These are phyloP conservation scores for Drosophila pseudotalamancana DNA, from an alignment of 2,888 invertebrate species.

Conservation along the genomic window DNA sequence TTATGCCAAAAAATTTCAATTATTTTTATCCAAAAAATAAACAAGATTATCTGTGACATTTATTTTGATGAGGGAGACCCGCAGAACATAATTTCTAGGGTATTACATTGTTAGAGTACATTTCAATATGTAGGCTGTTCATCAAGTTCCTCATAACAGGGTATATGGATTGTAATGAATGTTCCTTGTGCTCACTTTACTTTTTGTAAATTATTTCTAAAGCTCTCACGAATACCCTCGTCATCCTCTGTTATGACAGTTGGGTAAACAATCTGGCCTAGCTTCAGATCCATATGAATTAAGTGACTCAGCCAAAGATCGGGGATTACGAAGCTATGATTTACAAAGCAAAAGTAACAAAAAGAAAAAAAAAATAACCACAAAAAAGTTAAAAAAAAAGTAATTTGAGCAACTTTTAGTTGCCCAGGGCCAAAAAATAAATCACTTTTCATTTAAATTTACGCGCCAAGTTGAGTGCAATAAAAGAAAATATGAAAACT, in stretches of 20 bases:
- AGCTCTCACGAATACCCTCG: slow-evolving; percentile 32
- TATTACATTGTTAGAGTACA: no score
- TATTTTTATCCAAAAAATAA: no score
- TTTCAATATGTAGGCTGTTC: no score
- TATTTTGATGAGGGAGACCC: not conserved
- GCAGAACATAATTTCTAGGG: no score
- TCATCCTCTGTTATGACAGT: slow-evolving; percentile 44
- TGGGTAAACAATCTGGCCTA: slow-evolving; percentile 19
- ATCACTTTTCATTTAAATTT: slow-evolving; percentile 64
- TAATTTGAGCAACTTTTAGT: slow-evolving; percentile 20
- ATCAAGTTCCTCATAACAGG: slow-evolving; percentile 1
- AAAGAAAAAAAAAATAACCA: slow-evolving; percentile 9
- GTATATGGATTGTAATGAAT: no score
- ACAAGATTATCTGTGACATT: not conserved
- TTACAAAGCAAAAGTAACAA: slow-evolving; percentile 21
- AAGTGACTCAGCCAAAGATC: slow-evolving; percentile 28
- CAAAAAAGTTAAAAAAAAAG: no score
- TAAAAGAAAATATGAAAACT: slow-evolving; percentile 60
- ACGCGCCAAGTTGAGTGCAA: slow-evolving; percentile 58
- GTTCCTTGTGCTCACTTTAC: no score
- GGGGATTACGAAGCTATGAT: slow-evolving; percentile 45
- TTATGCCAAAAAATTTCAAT: no score
- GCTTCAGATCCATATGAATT: slow-evolving; percentile 6
- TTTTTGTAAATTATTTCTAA: slow-evolving; percentile 20
- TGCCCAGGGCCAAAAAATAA: slow-evolving; percentile 25